These are phyloP conservation scores for Parazoanthus atlanticus DNA, from an alignment of 92 coral and sea anemone genomes.

Conservation along the genomic window DNA sequence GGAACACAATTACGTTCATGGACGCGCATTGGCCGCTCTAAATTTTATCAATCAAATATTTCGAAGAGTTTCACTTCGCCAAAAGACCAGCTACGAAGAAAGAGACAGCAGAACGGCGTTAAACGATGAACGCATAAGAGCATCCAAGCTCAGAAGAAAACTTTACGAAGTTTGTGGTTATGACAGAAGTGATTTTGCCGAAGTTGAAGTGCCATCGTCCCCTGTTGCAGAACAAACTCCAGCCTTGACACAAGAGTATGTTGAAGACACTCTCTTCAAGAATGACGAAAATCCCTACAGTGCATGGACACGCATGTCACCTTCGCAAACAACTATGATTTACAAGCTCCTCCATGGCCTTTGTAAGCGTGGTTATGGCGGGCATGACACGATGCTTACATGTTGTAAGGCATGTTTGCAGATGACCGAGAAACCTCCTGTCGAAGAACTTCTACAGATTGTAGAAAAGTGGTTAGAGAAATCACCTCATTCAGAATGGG, in stretches of 20 bases:
- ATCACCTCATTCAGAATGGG: slow-evolving; percentile 64
- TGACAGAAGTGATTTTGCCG: slow-evolving; percentile 44
- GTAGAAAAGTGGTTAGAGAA: slow-evolving; percentile 45
- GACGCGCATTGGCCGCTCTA: slow-evolving; percentile 28
- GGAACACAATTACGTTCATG: slow-evolving; percentile 48
- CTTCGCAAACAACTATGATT: slow-evolving; percentile 1
- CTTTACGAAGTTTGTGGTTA: slow-evolving; percentile 54
- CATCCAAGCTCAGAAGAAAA: slow-evolving; percentile 51
- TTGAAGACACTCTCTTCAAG: slow-evolving; percentile 54
- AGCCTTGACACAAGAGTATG: slow-evolving; percentile 51
- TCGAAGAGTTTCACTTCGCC: slow-evolving; percentile 53
- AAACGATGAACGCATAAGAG: slow-evolving; percentile 60
- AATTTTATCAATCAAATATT: slow-evolving; percentile 51
- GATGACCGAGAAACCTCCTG: slow-evolving; percentile 47
- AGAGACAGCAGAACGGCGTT: slow-evolving; percentile 33
- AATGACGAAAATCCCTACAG: slow-evolving; percentile 63
- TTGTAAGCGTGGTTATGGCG: slow-evolving; percentile 38
- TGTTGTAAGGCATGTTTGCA: slow-evolving; percentile 63
- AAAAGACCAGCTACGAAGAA: slow-evolving; percentile 51
- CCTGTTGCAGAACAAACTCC: slow-evolving; percentile 9
- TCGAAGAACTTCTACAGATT: slow-evolving; percentile 44
- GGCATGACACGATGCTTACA: slow-evolving; percentile 49
- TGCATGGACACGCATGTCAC: slow-evolving; percentile 42
- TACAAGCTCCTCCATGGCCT: slow-evolving; percentile 41
- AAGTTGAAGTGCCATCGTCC: slow-evolving; percentile 4